Percentiles rank a stretch among this genome's conserved stretches.
phyloP scores from a whole-genome alignment of 2,113 vertebrate species.

The Aphyosemion australe region DNA sequence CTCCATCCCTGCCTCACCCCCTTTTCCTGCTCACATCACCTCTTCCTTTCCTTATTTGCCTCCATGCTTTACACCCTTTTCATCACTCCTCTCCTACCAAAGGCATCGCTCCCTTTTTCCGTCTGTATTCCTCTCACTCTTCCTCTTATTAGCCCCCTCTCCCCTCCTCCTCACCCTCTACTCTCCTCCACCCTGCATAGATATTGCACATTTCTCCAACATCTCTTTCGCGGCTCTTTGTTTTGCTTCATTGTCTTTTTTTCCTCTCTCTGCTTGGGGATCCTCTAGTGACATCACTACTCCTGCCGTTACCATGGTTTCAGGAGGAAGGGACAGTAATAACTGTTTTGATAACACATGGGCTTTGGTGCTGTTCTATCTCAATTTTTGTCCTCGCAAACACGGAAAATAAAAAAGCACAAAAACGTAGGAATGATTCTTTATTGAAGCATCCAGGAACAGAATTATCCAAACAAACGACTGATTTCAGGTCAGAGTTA shows the following conservation, averaged over 20 bases:
- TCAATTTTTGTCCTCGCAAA: background rate
- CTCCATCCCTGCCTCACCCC: slow-evolving; percentile 36
- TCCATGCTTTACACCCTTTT: slow-evolving; percentile 35
- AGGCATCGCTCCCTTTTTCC: slow-evolving; percentile 21
- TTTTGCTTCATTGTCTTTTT: slow-evolving; percentile 37
- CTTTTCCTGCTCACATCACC: slow-evolving; percentile 19
- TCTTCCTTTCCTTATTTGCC: slow-evolving; percentile 36
- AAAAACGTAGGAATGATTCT: slow-evolving; percentile 42
- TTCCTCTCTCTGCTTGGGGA: slow-evolving; percentile 57
- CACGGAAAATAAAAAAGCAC: background rate
- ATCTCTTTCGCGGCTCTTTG: slow-evolving; percentile 20
- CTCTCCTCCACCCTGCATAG: slow-evolving; percentile 28
- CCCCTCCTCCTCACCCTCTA: background rate
- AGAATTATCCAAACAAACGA: background rate
- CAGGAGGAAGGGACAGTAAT: slow-evolving; percentile 44
- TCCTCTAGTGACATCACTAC: slow-evolving; percentile 72
- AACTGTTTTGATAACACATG: slow-evolving; percentile 57
- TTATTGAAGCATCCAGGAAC: slow-evolving; percentile 56
- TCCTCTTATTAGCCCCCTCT: slow-evolving; percentile 17
- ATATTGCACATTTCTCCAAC: slow-evolving; percentile 60
- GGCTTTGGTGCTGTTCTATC: slow-evolving; percentile 8
- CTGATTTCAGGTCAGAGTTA: slow-evolving; percentile 67
- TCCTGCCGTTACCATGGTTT: slow-evolving; percentile 75
- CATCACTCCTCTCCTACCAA: slow-evolving; percentile 22
- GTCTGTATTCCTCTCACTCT: slow-evolving; percentile 38